A percentile compares a stretch with the other conserved stretches of the same genome.
phyloP scores from a whole-genome alignment of 2,888 invertebrate genomes.

The Lottia scabra region DNA sequence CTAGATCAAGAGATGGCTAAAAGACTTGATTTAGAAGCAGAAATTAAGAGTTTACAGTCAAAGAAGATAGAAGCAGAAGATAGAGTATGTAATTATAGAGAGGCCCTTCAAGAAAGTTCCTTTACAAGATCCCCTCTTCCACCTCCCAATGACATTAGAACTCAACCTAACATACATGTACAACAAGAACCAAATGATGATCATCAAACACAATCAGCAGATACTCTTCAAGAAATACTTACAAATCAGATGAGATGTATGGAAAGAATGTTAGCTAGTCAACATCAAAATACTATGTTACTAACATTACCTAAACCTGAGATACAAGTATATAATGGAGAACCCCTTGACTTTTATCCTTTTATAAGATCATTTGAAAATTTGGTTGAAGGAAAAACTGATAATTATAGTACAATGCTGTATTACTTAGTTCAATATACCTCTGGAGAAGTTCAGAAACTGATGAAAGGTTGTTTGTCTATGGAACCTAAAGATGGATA shows the following conservation, averaged over 20 bases:
- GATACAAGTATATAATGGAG: background rate
- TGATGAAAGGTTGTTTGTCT: background rate
- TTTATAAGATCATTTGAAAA: conserved; percentile 1
- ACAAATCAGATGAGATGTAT: background rate
- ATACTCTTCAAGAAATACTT: background rate
- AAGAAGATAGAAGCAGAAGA: background rate
- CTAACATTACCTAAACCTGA: background rate
- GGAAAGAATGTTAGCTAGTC: background rate
- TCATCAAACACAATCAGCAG: background rate
- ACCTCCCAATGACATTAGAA: too few species aligned
- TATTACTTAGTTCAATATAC: background rate
- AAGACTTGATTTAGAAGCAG: background rate
- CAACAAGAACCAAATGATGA: too few species aligned
- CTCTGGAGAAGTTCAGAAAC: background rate
- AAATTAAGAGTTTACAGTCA: background rate
- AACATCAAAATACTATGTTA: background rate
- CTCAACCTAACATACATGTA: too few species aligned
- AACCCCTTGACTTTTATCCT: background rate
- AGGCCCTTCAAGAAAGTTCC: background rate
- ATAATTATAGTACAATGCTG: background rate
- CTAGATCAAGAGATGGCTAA: background rate
- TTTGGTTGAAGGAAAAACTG: background rate
- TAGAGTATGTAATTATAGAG: background rate
- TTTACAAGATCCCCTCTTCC: too few species aligned
- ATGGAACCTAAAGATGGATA: background rate